Conservation (phyloP, 1,140 invertebrate species). For the Bombus balteatus region DNA sequence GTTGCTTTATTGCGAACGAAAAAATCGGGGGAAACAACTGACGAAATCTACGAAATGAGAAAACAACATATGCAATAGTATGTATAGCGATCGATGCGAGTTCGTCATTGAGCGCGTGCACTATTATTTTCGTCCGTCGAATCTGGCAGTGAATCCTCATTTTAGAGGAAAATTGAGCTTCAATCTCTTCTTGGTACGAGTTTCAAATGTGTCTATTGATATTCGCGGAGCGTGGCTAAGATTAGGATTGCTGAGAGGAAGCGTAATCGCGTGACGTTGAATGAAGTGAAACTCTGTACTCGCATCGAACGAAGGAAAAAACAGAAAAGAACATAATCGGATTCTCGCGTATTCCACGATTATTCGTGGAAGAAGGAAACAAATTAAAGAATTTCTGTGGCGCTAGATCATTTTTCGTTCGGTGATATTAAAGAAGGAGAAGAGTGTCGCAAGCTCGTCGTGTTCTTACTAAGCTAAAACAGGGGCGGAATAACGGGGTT, state of each 20-base stretch:
- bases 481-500: constrained; percentile 21
- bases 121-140: constrained; percentile 1
- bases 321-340: background rate
- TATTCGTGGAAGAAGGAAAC: background rate
- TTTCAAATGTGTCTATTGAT: background rate
- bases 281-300: background rate
- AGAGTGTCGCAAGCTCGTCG: constrained; percentile 35
- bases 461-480: constrained; percentile 39
- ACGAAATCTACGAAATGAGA: constrained; percentile 20
- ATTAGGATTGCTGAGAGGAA: background rate
- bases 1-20: constrained; percentile 45
- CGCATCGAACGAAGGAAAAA: constrained; percentile 26
- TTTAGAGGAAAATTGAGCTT: background rate
- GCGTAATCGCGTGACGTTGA: background rate
- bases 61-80: constrained; percentile 6
- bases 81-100: constrained; percentile 33
- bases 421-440: constrained; percentile 15
- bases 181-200: background rate
- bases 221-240: background rate
- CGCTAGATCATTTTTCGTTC: constrained; percentile 1
- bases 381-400: background rate
- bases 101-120: constrained; percentile 16
- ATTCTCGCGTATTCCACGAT: too few relatives aligned
- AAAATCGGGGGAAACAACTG: constrained; percentile 21
- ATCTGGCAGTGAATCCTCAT: constrained; percentile 17